Evolutionary conservation across 2,797 vertebrate species (phyloP).

Genomic region (Aplochiton taeniatus): DNA sequence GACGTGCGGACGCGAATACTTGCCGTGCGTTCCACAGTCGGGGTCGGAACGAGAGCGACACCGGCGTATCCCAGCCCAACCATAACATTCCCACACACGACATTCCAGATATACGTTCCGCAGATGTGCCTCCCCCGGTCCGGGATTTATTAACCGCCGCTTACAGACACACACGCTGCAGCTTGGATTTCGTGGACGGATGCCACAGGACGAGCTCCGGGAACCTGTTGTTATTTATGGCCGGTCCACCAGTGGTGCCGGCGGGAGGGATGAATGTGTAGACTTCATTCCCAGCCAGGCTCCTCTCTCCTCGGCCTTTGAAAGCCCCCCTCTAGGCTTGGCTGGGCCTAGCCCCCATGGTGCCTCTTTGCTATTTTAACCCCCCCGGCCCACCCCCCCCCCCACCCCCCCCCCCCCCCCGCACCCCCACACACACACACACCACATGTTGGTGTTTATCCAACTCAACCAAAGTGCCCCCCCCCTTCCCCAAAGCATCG

Average conservation of each 20-base stretch:
- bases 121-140: conserved; percentile 55
- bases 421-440: too few species aligned
- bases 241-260: conserved; percentile 50
- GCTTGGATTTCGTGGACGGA: conserved; percentile 48
- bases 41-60: conserved; percentile 17
- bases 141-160: conserved; percentile 45
- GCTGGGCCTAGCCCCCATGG: conserved; percentile 33
- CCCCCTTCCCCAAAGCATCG: too few species aligned
- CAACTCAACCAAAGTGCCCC: too few species aligned
- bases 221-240: conserved; percentile 44
- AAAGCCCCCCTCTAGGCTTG: conserved; percentile 53
- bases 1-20: neutral
- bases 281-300: conserved; percentile 52
- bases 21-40: too few species aligned
- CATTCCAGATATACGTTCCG: conserved; percentile 29
- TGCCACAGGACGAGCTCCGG: conserved; percentile 39
- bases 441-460: conserved; percentile 54
- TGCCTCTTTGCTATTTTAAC: conserved; percentile 59
- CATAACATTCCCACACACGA: conserved; percentile 37
- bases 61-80: conserved; percentile 36
- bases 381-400: too few species aligned
- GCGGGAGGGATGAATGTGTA: conserved; percentile 47
- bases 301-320: conserved; percentile 60
- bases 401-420: too few species aligned
- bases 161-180: conserved; percentile 22